A percentile compares a stretch with the other conserved stretches of the same genome.
Conservation (phyloP, 1,140 invertebrate species). For the Sinonovacula constricta region DNA sequence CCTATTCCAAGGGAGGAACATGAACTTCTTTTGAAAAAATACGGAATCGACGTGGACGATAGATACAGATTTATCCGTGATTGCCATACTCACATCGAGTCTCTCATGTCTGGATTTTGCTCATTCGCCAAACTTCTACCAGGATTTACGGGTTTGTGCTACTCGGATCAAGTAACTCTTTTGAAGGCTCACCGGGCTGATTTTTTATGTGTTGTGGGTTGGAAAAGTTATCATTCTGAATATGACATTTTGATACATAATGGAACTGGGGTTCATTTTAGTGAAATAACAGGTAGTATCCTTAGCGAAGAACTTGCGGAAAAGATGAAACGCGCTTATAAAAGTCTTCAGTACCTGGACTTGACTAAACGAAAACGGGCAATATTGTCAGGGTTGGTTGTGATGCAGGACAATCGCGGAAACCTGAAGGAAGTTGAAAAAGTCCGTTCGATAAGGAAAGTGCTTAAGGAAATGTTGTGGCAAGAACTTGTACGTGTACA, state of each 20-base stretch:
- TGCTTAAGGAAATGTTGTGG: background rate
- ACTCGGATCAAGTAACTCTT: slow-evolving; percentile 18
- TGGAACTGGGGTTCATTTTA: slow-evolving; percentile 31
- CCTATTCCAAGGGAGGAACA: slow-evolving; percentile 35
- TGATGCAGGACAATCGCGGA: slow-evolving; percentile 36
- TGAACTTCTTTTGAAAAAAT: slow-evolving; percentile 14
- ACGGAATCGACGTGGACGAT: slow-evolving; percentile 43
- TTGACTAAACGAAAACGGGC: slow-evolving; percentile 27
- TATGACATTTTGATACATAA: slow-evolving; percentile 4
- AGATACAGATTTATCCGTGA: slow-evolving; percentile 16
- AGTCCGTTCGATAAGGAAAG: slow-evolving; percentile 15
- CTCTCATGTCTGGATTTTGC: slow-evolving; percentile 8
- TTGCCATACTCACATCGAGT: slow-evolving; percentile 17
- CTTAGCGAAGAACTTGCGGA: background rate
- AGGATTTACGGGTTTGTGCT: slow-evolving; percentile 21
- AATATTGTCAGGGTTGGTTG: background rate
- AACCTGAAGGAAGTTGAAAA: slow-evolving; percentile 1
- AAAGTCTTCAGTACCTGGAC: slow-evolving; percentile 11
- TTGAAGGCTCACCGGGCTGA: slow-evolving; percentile 20
- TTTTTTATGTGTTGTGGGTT: slow-evolving; percentile 22
- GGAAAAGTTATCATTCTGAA: slow-evolving; percentile 16
- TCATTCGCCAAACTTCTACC: slow-evolving; percentile 43
- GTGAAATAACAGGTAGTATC: slow-evolving; percentile 28
- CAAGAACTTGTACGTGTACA: background rate
- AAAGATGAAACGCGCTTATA: background rate